These are phyloP conservation scores for Malurus elegans DNA, from an alignment of 2,113 vertebrate genomes.

Conservation along the genomic window DNA sequence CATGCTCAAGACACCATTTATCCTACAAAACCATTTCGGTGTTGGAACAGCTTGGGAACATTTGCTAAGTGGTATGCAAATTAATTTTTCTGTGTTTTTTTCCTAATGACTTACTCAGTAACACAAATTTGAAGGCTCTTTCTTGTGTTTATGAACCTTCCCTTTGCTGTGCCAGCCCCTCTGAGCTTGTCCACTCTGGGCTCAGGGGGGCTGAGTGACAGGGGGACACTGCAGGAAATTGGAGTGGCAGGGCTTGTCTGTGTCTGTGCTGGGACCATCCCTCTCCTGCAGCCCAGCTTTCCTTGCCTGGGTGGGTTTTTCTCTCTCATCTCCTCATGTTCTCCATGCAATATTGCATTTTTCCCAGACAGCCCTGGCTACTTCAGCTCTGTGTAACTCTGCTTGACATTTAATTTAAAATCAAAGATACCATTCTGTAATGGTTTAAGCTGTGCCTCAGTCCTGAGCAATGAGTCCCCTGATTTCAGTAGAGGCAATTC, in stretches of 20 bases:
- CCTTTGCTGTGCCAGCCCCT: background rate
- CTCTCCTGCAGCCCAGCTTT: background rate
- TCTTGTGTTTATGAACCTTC: background rate
- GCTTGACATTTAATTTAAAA: constrained; percentile 74
- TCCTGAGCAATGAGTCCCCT: background rate
- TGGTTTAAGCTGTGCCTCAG: constrained; percentile 47
- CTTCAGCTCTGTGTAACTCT: constrained; percentile 46
- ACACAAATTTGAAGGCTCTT: background rate
- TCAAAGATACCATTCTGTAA: constrained; percentile 47
- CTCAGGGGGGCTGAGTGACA: background rate
- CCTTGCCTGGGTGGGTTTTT: background rate
- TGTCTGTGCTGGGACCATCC: background rate
- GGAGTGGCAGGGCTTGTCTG: background rate
- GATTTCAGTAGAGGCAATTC: background rate
- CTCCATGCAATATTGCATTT: constrained; percentile 10
- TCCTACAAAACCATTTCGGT: background rate
- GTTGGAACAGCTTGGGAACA: background rate
- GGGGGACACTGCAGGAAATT: background rate
- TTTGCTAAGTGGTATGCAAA: background rate
- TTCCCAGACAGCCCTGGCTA: constrained; percentile 15
- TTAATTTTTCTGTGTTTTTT: background rate
- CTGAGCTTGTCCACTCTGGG: rapidly evolving
- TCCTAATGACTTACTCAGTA: background rate
- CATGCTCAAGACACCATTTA: no score
- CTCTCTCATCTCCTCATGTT: background rate